Conservation (phyloP, 2,888 invertebrate species). For the Melanotus villosus region DNA sequence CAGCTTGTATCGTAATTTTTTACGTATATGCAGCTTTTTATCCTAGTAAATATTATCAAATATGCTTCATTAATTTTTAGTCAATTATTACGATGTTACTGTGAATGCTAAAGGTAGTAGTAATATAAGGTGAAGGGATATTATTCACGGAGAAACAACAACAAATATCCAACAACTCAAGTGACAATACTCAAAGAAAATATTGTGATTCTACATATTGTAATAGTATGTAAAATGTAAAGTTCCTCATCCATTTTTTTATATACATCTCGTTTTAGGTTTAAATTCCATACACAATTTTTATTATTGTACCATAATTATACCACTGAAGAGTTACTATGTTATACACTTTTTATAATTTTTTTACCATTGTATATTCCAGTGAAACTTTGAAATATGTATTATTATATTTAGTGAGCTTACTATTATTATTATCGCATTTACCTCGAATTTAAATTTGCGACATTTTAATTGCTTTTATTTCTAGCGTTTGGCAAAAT, state of each 20-base stretch:
- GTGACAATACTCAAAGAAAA: slow-evolving; percentile 64
- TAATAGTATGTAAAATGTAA: slow-evolving; percentile 48
- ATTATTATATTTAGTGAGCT: neutral
- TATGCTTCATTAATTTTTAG: slow-evolving; percentile 22
- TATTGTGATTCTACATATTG: slow-evolving; percentile 61
- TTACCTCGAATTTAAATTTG: slow-evolving; percentile 5
- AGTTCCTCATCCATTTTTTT: slow-evolving; percentile 53
- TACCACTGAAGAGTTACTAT: neutral
- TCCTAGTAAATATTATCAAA: neutral
- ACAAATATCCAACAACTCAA: slow-evolving; percentile 56
- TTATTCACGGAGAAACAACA: slow-evolving; percentile 51
- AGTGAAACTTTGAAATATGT: neutral
- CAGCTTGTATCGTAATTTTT: slow-evolving; percentile 14
- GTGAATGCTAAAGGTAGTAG: slow-evolving; percentile 21
- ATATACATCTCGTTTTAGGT: slow-evolving; percentile 46
- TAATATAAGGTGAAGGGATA: slow-evolving; percentile 57
- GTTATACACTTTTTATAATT: neutral
- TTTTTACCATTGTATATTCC: neutral
- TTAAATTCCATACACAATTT: slow-evolving; percentile 17
- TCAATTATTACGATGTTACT: neutral
- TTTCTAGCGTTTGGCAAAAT: slow-evolving; percentile 1
- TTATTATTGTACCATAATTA: neutral
- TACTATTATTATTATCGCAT: slow-evolving; percentile 1
- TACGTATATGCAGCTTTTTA: slow-evolving; percentile 10
- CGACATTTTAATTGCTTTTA: slow-evolving; percentile 4